Percentiles rank a stretch among this genome's conserved stretches.
Evolutionary conservation across 2,113 vertebrate species (phyloP).

Genomic region (Scomber japonicus): DNA sequence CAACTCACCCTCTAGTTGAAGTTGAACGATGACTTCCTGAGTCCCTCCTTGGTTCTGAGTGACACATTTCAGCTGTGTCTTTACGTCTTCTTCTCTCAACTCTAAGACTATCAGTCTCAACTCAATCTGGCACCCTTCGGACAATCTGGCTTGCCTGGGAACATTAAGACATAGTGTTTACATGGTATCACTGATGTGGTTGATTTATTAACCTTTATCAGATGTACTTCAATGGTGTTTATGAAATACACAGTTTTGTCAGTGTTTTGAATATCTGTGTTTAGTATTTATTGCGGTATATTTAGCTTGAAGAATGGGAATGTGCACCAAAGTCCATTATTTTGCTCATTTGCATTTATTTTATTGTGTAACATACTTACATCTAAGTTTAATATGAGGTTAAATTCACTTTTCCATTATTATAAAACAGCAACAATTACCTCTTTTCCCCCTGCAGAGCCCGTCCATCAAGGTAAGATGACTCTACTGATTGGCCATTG

Average conservation of each 20-base stretch:
- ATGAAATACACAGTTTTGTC: background rate
- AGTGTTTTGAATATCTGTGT: too few relatives aligned
- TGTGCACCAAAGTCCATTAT: too few relatives aligned
- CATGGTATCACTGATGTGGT: background rate
- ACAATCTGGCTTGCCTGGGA: constrained; percentile 85
- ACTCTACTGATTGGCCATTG: constrained; percentile 68
- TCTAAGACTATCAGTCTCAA: constrained; percentile 84
- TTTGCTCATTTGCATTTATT: too few relatives aligned
- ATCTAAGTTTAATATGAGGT: too few relatives aligned
- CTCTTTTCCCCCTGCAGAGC: constrained; percentile 66
- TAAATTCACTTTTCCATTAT: too few relatives aligned
- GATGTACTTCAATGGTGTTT: background rate
- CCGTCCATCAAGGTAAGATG: constrained; percentile 66
- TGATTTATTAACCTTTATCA: background rate
- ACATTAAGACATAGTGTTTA: constrained; percentile 19
- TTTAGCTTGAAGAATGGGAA: too few relatives aligned
- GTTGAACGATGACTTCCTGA: constrained; percentile 81
- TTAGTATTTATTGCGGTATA: too few relatives aligned
- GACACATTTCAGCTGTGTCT: constrained; percentile 87
- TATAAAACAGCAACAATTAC: constrained; percentile 44
- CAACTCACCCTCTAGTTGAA: constrained; percentile 87
- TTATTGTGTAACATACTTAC: too few relatives aligned
- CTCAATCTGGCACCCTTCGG: constrained; percentile 87
- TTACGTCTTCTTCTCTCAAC: constrained; percentile 86
- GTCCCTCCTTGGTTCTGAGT: constrained; percentile 80